A percentile compares a stretch with the other conserved stretches of the same genome.
These are phyloP conservation scores for Setophaga kirtlandii DNA, from an alignment of 2,113 vertebrate species.

Conservation along the genomic window DNA sequence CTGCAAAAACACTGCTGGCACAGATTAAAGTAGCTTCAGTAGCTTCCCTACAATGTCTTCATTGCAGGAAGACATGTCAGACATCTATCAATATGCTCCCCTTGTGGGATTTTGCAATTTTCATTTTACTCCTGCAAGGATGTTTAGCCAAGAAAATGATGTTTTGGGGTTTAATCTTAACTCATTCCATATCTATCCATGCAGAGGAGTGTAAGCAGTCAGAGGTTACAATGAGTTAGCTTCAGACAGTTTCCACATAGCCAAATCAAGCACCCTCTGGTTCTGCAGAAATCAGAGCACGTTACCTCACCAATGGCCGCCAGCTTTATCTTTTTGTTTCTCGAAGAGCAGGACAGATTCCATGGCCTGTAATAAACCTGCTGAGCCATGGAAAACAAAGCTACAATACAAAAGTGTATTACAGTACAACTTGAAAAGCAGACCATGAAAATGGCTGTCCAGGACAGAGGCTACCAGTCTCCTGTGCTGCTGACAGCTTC, in stretches of 20 bases:
- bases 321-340: conserved; percentile 48
- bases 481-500: not conserved
- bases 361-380: conserved; percentile 55
- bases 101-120: not conserved
- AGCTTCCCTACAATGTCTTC: not conserved
- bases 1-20: not conserved
- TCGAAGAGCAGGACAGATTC: conserved; percentile 56
- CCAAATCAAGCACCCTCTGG: not conserved
- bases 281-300: not conserved
- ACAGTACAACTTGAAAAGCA: not conserved
- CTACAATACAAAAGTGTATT: not conserved
- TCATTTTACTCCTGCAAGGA: not conserved
- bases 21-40: not conserved
- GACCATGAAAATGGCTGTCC: not conserved
- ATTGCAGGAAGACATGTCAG: not conserved
- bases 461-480: not conserved
- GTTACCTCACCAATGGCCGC: conserved; percentile 58
- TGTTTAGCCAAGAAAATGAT: not conserved
- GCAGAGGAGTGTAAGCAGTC: not conserved
- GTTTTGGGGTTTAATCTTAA: not conserved
- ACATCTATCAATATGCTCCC: not conserved
- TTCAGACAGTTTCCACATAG: not conserved
- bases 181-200: not conserved
- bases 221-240: not conserved
- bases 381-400: not conserved